phyloP scores from a whole-genome alignment of 2,888 invertebrate genomes.

The Polymixis lichenea region DNA sequence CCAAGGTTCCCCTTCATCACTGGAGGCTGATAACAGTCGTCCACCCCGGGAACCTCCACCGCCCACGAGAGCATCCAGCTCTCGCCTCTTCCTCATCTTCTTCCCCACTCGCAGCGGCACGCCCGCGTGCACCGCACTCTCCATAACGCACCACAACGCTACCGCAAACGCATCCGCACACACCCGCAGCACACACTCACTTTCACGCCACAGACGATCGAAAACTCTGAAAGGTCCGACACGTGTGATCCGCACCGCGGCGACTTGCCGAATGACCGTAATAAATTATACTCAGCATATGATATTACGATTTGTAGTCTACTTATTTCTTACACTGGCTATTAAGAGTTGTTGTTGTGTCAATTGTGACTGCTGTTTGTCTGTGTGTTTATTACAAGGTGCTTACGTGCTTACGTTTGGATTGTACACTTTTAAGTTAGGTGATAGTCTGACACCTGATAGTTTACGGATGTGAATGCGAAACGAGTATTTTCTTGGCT shows the following conservation, averaged over 20 bases:
- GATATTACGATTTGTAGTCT: constrained; percentile 67
- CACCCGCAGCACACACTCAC: constrained; percentile 66
- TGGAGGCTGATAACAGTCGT: constrained; percentile 92
- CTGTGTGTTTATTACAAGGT: constrained; percentile 42
- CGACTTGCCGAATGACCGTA: constrained; percentile 78
- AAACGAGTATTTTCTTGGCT: constrained; percentile 38
- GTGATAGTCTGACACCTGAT: constrained; percentile 9
- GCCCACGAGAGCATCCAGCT: constrained; percentile 93
- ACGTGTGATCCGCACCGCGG: constrained; percentile 75
- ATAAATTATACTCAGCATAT: constrained; percentile 67
- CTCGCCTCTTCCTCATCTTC: constrained; percentile 94
- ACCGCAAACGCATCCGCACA: constrained; percentile 85
- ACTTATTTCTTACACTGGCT: constrained; percentile 56
- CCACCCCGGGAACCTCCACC: constrained; percentile 87
- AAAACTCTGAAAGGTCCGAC: constrained; percentile 62
- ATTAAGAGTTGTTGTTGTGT: constrained; percentile 59
- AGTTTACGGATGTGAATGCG: constrained; percentile 7
- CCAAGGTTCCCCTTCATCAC: constrained; percentile 90
- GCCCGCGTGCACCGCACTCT: constrained; percentile 91
- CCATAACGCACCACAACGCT: constrained; percentile 82
- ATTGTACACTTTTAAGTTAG: constrained; percentile 17
- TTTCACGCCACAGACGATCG: constrained; percentile 68
- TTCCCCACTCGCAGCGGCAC: constrained; percentile 92
- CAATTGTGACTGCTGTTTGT: constrained; percentile 61
- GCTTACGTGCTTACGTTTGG: constrained; percentile 4